Base-by-base conservation (phyloP, 2,888 invertebrate species). In the Metellina segmentata region DNA sequence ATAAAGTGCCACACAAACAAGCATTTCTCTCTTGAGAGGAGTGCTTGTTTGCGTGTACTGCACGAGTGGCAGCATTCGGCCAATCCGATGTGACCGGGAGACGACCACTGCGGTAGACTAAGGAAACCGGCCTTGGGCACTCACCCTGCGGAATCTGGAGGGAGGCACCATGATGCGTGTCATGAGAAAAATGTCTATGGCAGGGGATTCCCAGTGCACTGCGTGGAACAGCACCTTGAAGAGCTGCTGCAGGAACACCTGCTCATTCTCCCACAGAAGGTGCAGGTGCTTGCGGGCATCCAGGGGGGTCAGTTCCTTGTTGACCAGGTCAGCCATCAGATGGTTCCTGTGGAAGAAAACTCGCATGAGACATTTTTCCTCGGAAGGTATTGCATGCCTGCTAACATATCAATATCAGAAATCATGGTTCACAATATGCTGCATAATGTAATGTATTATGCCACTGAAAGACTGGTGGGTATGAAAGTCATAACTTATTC, bases 161-260 rank as follows among this genome's bases (percentile, higher is more conserved):
- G 99, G 99, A 34, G 98, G 96, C 0, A 99, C 98, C 6, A 97
- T 96, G 34, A 99, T 94, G 0, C 97, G 95, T 93, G 98, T 97
- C 95, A 98, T 96, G 94, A 98, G 99, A 94, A 99, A 97, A 87
- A 97, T 95, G 95, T 99, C 98, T 0, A 97, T 97, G 0, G 98
- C 96, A 93, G 71, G 77, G 13, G 52, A 20, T 13, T 51, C 19
- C 53, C 78, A n/a, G 6, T 20, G 52, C 11, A 88, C 90, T 13
- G 83, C 61, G 2, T 95, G 95, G 6, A 19, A 49, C 0, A 98
- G 95, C 78, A 97, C 95, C 0, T 98, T 97, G 88, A 97, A 96
- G n/a, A 98, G 95, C n/a, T 96, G 95, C 92, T 95, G 95, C 4
- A 99, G 94, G 7, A 98, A 95, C 0, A 96, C 96, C 72, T 96